phyloP scores from a whole-genome alignment of 2,113 vertebrate genomes.

The Aspiorhynchus laticeps region DNA sequence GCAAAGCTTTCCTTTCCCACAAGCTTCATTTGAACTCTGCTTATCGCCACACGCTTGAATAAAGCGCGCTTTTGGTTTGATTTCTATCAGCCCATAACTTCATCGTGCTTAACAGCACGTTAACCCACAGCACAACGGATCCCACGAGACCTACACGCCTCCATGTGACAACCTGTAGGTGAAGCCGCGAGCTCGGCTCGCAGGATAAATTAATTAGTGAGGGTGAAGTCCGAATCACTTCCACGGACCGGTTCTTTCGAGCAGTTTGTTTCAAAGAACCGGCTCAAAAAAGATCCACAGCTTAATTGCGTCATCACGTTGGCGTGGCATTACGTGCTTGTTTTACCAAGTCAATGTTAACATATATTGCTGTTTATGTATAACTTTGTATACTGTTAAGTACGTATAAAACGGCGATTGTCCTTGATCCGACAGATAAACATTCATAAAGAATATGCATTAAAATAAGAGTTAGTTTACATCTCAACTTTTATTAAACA shows the following conservation, averaged over 20 bases:
- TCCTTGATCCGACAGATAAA: background rate
- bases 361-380: background rate
- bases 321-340: background rate
- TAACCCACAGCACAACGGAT: constrained; percentile 10
- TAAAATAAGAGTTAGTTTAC: background rate
- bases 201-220: background rate
- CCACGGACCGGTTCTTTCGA: background rate
- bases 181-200: background rate
- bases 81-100: background rate
- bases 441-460: background rate
- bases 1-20: background rate
- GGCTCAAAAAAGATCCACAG: background rate
- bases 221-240: background rate
- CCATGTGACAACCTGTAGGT: constrained; percentile 48
- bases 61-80: background rate
- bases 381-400: background rate
- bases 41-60: background rate
- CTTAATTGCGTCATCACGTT: background rate
- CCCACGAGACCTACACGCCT: constrained; percentile 36
- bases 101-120: constrained; percentile 22
- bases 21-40: background rate
- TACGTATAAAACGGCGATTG: background rate
- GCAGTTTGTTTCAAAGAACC: background rate
- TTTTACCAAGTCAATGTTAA: background rate
- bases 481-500: too few relatives aligned